Percentiles rank a stretch among this genome's conserved stretches.
phyloP scores from a whole-genome alignment of 2,797 vertebrate genomes.

The Poecilia picta region DNA sequence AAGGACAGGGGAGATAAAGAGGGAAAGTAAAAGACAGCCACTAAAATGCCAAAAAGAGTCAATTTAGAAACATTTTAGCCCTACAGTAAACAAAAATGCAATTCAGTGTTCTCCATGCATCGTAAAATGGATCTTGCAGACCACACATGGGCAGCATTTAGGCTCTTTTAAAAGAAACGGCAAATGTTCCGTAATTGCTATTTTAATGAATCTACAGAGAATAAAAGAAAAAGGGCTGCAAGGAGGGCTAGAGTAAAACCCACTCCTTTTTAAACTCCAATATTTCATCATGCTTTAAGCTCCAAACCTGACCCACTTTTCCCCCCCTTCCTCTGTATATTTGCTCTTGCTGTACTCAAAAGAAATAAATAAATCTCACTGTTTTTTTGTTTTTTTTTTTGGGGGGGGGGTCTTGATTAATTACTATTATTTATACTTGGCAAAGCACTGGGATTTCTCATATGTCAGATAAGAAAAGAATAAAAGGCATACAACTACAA shows the following conservation, averaged over 20 bases:
- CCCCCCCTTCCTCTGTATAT: constrained; percentile 13
- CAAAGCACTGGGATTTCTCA: constrained; percentile 15
- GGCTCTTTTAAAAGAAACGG: constrained; percentile 12
- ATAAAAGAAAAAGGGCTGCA: constrained; percentile 25
- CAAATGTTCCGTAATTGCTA: constrained; percentile 39
- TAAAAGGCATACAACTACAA: constrained; percentile 27
- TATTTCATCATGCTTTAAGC: constrained; percentile 44
- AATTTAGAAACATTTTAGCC: constrained; percentile 30
- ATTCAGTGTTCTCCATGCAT: background rate
- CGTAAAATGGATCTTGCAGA: constrained; percentile 13
- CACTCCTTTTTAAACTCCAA: constrained; percentile 41
- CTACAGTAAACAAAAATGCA: constrained; percentile 26
- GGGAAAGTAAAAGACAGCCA: constrained; percentile 8
- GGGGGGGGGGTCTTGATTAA: constrained; percentile 46
- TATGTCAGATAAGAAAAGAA: constrained; percentile 14
- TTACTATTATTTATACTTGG: constrained; percentile 39
- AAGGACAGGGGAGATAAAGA: constrained; percentile 28
- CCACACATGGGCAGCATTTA: constrained; percentile 9
- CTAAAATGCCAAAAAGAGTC: constrained; percentile 32
- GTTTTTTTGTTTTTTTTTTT: constrained; percentile 18
- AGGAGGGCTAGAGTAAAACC: constrained; percentile 25
- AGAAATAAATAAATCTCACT: constrained; percentile 19
- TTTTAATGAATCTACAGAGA: constrained; percentile 49
- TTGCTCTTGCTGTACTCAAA: constrained; percentile 23
- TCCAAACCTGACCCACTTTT: constrained; percentile 59